These are phyloP conservation scores for Apteryx mantelli DNA, from an alignment of 2,113 vertebrate species.

Conservation along the genomic window DNA sequence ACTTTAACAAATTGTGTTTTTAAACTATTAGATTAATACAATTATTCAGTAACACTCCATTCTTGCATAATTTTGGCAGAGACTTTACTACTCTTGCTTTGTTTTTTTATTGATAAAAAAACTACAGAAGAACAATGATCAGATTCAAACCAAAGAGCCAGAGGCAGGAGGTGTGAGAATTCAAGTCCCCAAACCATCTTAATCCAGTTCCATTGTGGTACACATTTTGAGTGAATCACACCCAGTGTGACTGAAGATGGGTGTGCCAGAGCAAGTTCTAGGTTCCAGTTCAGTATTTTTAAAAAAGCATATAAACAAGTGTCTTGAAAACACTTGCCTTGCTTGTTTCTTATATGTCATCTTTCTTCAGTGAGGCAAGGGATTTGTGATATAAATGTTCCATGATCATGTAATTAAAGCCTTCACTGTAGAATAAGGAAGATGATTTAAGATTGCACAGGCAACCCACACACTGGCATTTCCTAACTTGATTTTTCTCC, in stretches of 20 bases:
- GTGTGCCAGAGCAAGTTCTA: not conserved
- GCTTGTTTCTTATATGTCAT: not conserved
- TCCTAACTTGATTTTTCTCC: constrained; percentile 1
- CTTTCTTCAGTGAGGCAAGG: not conserved
- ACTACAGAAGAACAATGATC: not conserved
- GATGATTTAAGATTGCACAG: not conserved
- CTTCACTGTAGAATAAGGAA: constrained; percentile 8
- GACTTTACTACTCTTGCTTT: not conserved
- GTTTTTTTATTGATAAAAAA: not conserved
- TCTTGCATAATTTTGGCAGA: not conserved
- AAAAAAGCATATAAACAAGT: not conserved
- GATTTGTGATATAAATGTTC: not conserved
- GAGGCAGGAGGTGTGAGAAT: not conserved
- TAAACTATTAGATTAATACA: not conserved
- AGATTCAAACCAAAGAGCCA: not conserved
- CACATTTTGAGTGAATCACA: not conserved
- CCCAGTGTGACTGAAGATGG: not conserved
- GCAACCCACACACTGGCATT: not conserved
- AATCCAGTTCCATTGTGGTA: not conserved
- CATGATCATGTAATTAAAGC: not conserved
- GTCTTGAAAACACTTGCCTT: not conserved
- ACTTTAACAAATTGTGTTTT: not conserved
- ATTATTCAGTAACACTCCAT: not conserved
- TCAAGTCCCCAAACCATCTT: not conserved
- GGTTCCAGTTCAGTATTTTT: not conserved